Evolutionary conservation across 2,888 invertebrate species (phyloP).

Genomic region (Alsophila aescularia): DNA sequence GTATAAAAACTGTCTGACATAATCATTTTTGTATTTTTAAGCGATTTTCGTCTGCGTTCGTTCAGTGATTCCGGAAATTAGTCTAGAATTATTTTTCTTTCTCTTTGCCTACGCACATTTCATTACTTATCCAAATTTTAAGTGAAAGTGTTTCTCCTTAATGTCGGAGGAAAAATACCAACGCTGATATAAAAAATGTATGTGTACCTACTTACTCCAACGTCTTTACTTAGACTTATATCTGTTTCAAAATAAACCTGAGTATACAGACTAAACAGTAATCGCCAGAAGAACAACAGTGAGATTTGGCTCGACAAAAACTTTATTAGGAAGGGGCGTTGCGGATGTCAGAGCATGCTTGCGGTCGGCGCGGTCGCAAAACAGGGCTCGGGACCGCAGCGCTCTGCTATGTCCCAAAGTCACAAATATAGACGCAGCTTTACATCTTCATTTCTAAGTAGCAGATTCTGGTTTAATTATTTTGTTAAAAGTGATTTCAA

Average conservation of each 20-base stretch:
- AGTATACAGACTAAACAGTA: constrained; percentile 39
- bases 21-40: constrained; percentile 16
- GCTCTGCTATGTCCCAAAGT: too few relatives aligned
- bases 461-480: not conserved
- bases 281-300: constrained; percentile 47
- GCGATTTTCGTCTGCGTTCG: not conserved
- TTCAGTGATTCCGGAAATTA: not conserved
- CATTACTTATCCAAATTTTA: not conserved
- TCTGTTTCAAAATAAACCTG: constrained; percentile 35
- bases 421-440: constrained; percentile 42
- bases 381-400: constrained; percentile 35
- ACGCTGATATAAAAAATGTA: not conserved
- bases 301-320: constrained; percentile 52
- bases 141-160: not conserved
- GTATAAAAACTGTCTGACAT: constrained; percentile 26
- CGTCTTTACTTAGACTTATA: too few relatives aligned
- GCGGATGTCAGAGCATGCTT: constrained; percentile 48
- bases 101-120: not conserved
- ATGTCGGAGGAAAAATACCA: not conserved
- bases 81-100: constrained; percentile 4
- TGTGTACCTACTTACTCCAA: not conserved
- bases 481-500: not conserved
- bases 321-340: constrained; percentile 59
- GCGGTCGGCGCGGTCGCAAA: constrained; percentile 49
- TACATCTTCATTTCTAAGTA: constrained; percentile 33